phyloP scores from a whole-genome alignment of 2,113 vertebrate genomes.

The Istiophorus platypterus region DNA sequence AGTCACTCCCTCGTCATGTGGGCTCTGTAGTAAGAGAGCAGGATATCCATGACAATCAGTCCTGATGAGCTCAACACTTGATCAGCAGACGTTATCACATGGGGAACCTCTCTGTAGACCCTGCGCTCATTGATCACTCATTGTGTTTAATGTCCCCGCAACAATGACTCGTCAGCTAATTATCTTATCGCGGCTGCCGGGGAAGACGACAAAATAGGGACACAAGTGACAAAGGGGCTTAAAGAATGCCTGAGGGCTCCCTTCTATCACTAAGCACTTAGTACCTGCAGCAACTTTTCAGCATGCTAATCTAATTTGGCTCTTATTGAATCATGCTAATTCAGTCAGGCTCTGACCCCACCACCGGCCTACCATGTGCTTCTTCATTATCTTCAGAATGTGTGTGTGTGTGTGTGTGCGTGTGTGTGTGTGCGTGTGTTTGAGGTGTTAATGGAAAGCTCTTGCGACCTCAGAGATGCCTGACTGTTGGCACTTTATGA shows the following conservation, averaged over 20 bases:
- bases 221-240: slow-evolving; percentile 65
- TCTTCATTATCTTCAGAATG: slow-evolving; percentile 63
- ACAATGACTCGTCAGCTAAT: slow-evolving; percentile 69
- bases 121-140: slow-evolving; percentile 77
- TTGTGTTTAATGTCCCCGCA: slow-evolving; percentile 71
- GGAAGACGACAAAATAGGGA: slow-evolving; percentile 47
- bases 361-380: slow-evolving; percentile 62
- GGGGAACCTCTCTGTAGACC: slow-evolving; percentile 59
- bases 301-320: slow-evolving; percentile 76
- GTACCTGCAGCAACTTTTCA: slow-evolving; percentile 77
- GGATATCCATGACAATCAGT: slow-evolving; percentile 47
- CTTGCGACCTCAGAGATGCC: slow-evolving; percentile 37
- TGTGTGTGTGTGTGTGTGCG: slow-evolving; percentile 31
- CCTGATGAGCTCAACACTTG: slow-evolving; percentile 51
- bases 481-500: slow-evolving; percentile 9
- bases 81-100: slow-evolving; percentile 62
- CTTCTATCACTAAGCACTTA: slow-evolving; percentile 64
- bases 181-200: slow-evolving; percentile 71
- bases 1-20: slow-evolving; percentile 26
- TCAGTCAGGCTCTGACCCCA: slow-evolving; percentile 68
- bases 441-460: slow-evolving; percentile 64
- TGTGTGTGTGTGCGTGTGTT: slow-evolving; percentile 23
- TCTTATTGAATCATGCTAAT: slow-evolving; percentile 81
- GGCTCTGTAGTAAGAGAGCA: slow-evolving; percentile 17
- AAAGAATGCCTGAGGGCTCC: slow-evolving; percentile 57